A percentile compares a stretch with the other conserved stretches of the same genome.
Evolutionary conservation across 2,888 invertebrate species (phyloP).

Genomic region (Apoderus coryli): DNA sequence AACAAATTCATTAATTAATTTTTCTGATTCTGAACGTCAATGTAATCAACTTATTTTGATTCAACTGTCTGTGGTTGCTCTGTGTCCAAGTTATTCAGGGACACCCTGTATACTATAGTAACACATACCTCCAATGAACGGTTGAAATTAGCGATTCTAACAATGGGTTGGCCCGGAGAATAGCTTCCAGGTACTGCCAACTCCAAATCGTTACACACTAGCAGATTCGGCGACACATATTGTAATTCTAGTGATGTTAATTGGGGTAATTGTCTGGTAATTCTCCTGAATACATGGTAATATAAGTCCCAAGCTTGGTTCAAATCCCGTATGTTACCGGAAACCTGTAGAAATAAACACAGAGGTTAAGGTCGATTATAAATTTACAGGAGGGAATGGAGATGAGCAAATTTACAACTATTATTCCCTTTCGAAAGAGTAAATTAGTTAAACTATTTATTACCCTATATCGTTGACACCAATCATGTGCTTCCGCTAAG

Average conservation of each 20-base stretch:
- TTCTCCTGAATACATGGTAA: constrained; percentile 94
- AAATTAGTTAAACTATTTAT: constrained; percentile 10
- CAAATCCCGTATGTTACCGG: constrained; percentile 76
- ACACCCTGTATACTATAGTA: no score
- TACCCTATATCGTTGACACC: constrained; percentile 79
- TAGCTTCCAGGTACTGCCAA: constrained; percentile 97
- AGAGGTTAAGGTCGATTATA: neutral
- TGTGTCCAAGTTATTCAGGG: no score
- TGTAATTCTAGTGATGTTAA: constrained; percentile 82
- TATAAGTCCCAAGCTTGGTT: constrained; percentile 99
- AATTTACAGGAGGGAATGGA: no score
- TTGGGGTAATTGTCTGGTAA: constrained; percentile 88
- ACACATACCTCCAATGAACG: constrained; percentile 70
- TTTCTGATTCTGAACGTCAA: no score
- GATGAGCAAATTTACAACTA: no score
- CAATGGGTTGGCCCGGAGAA: constrained; percentile 78
- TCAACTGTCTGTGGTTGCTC: no score
- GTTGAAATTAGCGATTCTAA: constrained; percentile 81
- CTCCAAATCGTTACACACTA: constrained; percentile 82
- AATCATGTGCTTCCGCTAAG: constrained; percentile 85
- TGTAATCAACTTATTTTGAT: no score
- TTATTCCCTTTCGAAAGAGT: no score
- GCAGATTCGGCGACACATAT: constrained; percentile 87
- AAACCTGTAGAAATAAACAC: constrained; percentile 36
- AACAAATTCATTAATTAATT: no score